Base-by-base conservation (phyloP, 1,140 invertebrate species). In the Musca vetustissima region DNA sequence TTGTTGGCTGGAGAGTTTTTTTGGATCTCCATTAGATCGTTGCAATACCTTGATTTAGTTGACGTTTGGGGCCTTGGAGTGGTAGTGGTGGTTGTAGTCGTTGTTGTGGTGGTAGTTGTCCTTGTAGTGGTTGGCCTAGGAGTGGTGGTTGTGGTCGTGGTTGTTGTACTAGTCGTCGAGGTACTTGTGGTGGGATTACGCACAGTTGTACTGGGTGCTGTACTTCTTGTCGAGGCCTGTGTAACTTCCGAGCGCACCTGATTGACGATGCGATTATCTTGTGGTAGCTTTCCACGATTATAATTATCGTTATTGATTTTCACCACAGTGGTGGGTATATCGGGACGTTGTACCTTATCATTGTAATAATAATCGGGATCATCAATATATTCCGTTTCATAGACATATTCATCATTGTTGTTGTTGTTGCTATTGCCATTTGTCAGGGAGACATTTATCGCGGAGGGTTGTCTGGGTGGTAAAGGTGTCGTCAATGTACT, bases 91-190 rank as follows among this genome's bases (percentile, higher is more conserved):
- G 71, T 67, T 67, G 70, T 68, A 48, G 69, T 64, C 13, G 70
- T 69, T 47, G 70, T 67, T 32, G 32, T 67, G 57, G 3, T 49
- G 8, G 36, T 50, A 59, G 19, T 65, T 72, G n/a, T n/a, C n/a
- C n/a, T n/a, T n/a, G 70, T 76, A 69, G 73, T 71, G 66, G 72
- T 76, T 28, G 57, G 61, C 22, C 28, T 69, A 2, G 68, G 21
- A 25, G 66, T 28, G 48, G 64, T 67, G 53, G 74, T 71, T 64
- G 71, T 75, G 36, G 66, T 70, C 17, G 22, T 52, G 21, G 66
- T 72, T 64, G 70, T 72, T 64, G 72, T 76, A 48, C 70, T 73
- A 55, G 74, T 73, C 69, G 73, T 73, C 73, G 72, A 76, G 9
- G 53, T 43, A 67, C 47, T 70, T 15, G 65, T 71, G 7, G 67